These are phyloP conservation scores for Protobothrops flavoviridis DNA, from an alignment of 2,113 vertebrate genomes.

Conservation along the genomic window DNA sequence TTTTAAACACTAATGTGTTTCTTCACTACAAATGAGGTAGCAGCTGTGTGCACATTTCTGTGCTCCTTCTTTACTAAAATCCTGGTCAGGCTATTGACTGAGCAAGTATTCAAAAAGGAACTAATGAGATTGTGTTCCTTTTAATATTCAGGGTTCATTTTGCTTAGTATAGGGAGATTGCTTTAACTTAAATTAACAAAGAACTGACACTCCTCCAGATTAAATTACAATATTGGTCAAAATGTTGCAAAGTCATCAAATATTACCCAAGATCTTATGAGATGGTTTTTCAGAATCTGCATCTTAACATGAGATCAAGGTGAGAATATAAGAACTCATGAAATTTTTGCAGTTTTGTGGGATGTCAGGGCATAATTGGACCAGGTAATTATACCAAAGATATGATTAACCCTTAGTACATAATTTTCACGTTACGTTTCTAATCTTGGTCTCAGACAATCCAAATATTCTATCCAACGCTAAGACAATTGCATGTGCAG, in stretches of 20 bases:
- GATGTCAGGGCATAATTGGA: neutral
- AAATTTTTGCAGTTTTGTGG: neutral
- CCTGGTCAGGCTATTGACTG: neutral
- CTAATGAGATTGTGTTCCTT: neutral
- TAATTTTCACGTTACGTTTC: neutral
- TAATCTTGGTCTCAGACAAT: neutral
- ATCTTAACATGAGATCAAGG: neutral
- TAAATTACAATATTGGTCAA: neutral
- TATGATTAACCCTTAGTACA: neutral
- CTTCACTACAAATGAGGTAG: conserved; percentile 50
- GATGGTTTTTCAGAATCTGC: neutral
- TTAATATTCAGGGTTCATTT: neutral
- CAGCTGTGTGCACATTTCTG: conserved; percentile 52
- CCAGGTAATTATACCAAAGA: neutral
- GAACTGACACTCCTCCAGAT: neutral
- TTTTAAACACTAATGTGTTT: conserved; percentile 56
- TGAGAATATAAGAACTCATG: neutral
- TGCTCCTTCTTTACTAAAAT: conserved; percentile 19
- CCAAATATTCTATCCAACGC: neutral
- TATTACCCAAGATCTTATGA: neutral
- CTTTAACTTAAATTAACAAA: neutral
- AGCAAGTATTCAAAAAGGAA: neutral
- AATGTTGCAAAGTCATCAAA: neutral
- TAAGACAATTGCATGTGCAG: no score
- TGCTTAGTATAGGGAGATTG: neutral